Evolutionary conservation across 2,797 vertebrate species (phyloP).

Genomic region (Sylvia borin): DNA sequence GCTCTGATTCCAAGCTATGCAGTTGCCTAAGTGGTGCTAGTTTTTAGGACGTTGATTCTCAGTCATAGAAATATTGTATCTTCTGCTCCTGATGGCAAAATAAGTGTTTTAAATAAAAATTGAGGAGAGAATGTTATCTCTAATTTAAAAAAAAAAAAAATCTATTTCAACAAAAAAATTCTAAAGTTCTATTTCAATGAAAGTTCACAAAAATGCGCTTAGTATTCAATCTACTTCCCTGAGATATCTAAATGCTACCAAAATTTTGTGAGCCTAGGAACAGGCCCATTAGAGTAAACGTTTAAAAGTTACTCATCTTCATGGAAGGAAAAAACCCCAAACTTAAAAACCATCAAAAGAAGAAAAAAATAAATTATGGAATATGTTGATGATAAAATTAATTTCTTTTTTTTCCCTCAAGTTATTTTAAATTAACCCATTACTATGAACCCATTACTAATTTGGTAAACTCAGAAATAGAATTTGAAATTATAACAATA

Average conservation of each 20-base stretch:
- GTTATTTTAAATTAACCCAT: neutral
- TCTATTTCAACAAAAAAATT: too few species aligned
- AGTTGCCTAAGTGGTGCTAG: too few species aligned
- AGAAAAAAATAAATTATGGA: neutral
- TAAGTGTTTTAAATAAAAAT: neutral
- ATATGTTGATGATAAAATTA: neutral
- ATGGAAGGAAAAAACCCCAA: neutral
- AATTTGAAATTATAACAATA: neutral
- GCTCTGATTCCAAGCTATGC: neutral
- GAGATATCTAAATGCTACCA: neutral
- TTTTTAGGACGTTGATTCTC: neutral
- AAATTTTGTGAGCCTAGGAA: neutral
- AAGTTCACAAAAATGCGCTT: neutral
- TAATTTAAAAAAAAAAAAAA: neutral
- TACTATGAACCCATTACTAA: neutral
- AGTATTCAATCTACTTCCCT: neutral
- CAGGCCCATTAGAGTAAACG: neutral
- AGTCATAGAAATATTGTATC: neutral
- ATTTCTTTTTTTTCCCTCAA: neutral
- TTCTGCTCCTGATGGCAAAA: neutral
- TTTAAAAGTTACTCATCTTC: neutral
- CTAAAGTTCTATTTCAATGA: neutral
- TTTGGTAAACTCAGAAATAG: neutral
- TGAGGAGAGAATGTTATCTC: neutral
- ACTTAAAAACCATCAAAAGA: neutral